phyloP scores from a whole-genome alignment of 2,888 invertebrate species.

The Drosophila barbarae region DNA sequence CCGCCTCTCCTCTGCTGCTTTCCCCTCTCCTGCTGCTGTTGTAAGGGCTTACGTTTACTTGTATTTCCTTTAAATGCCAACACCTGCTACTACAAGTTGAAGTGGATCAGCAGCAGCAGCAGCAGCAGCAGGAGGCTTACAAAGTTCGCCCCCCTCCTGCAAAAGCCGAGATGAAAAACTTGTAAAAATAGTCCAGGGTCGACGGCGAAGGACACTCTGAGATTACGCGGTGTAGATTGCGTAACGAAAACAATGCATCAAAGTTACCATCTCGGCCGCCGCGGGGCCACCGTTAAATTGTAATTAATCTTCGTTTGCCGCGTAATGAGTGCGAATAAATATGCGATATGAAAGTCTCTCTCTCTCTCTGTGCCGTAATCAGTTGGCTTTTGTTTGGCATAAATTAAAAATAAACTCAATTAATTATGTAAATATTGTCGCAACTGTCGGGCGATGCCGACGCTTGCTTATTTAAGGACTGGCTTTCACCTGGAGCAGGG shows the following conservation, averaged over 20 bases:
- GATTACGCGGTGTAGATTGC: constrained; percentile 22
- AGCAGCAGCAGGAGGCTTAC: constrained; percentile 56
- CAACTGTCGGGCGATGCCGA: constrained; percentile 22
- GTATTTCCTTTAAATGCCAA: constrained; percentile 49
- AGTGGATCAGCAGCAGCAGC: constrained; percentile 54
- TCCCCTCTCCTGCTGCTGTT: neutral
- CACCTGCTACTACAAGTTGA: constrained; percentile 62
- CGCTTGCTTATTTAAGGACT: constrained; percentile 16
- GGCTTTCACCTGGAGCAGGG: constrained; percentile 30
- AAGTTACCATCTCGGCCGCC: constrained; percentile 7
- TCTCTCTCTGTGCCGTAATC: constrained; percentile 48
- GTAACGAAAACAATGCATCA: constrained; percentile 48
- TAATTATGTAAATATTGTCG: constrained; percentile 69
- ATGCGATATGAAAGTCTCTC: constrained; percentile 7
- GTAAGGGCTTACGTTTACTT: constrained; percentile 23
- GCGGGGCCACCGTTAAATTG: constrained; percentile 48
- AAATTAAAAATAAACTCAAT: constrained; percentile 71
- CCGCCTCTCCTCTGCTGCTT: neutral
- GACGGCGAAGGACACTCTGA: constrained; percentile 12
- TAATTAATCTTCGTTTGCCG: constrained; percentile 67
- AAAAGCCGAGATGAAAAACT: constrained; percentile 7
- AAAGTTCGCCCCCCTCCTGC: constrained; percentile 43
- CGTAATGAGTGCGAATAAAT: constrained; percentile 39
- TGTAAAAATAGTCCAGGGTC: constrained; percentile 36
- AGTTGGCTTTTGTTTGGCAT: constrained; percentile 62